Percentiles rank a stretch among this genome's conserved stretches.
Conservation (phyloP, 2,888 invertebrate genomes). For the Microplitis manilae region DNA sequence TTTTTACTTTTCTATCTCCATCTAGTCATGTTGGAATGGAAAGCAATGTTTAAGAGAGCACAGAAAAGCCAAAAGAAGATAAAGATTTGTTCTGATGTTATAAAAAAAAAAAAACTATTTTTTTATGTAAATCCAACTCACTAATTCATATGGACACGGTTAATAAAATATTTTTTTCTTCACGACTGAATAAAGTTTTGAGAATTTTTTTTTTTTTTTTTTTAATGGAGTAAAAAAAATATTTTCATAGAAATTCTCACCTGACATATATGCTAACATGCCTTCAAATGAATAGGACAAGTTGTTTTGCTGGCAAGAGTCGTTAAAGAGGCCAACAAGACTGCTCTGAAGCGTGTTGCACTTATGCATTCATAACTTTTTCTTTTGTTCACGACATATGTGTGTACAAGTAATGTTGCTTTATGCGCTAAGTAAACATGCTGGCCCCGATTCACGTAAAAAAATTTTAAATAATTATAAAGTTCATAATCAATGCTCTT, state of each 20-base stretch:
- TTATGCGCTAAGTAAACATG: conserved; percentile 24
- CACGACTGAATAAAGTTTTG: background rate
- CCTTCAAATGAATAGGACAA: conserved; percentile 9
- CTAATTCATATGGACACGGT: background rate
- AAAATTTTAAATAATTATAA: conserved; percentile 9
- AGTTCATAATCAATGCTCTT: background rate
- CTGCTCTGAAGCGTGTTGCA: conserved; percentile 14
- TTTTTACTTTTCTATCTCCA: conserved; percentile 14
- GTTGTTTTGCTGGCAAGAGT: conserved; percentile 22
- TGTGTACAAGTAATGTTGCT: conserved; percentile 10
- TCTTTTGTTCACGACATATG: conserved; percentile 31
- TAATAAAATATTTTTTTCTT: conserved; percentile 11
- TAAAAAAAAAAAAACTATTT: background rate
- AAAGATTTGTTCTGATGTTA: background rate
- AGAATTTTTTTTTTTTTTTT: background rate
- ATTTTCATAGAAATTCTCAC: conserved; percentile 21
- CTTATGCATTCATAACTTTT: conserved; percentile 28
- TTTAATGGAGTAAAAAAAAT: conserved; percentile 12
- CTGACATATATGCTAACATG: conserved; percentile 15
- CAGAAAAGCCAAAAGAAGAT: conserved; percentile 28
- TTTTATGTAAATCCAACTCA: background rate
- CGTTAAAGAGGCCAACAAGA: conserved; percentile 31
- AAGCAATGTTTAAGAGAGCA: conserved; percentile 22
- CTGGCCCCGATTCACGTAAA: background rate
- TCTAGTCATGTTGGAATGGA: conserved; percentile 39